phyloP scores from a whole-genome alignment of 1,140 invertebrate genomes.

The Dufourea novaeangliae region DNA sequence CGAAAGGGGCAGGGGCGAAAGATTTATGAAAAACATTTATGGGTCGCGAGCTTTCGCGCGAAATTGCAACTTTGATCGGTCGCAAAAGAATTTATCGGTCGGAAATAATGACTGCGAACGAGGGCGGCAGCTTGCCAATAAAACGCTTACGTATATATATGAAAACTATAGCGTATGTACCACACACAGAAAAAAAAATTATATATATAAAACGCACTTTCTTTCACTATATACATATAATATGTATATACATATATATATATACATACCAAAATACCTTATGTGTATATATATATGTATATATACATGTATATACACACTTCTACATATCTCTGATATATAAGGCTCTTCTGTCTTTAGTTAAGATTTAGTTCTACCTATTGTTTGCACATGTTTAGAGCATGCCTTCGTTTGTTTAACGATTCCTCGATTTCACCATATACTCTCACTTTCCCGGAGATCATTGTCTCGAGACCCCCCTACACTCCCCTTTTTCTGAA shows the following conservation, averaged over 20 bases:
- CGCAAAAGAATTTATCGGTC: conserved; percentile 13
- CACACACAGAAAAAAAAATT: conserved; percentile 69
- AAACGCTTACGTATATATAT: conserved; percentile 68
- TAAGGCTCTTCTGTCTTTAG: conserved; percentile 82
- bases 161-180: conserved; percentile 74
- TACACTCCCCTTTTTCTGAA: not conserved
- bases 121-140: conserved; percentile 58
- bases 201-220: conserved; percentile 67
- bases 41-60: not conserved
- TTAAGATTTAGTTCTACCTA: conserved; percentile 81
- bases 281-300: conserved; percentile 74
- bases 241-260: conserved; percentile 67
- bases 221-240: conserved; percentile 69
- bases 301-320: conserved; percentile 72
- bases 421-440: conserved; percentile 68
- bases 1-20: not conserved
- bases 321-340: conserved; percentile 80
- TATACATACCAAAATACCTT: conserved; percentile 51
- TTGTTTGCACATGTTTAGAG: conserved; percentile 82
- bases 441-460: not conserved
- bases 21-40: not conserved
- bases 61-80: not conserved
- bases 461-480: not conserved
- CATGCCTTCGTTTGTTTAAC: conserved; percentile 81
- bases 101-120: conserved; percentile 55